Evolutionary conservation across 35 echinoderm and acorn worm species (phyloP).

Genomic region (Apostichopus japonicus): DNA sequence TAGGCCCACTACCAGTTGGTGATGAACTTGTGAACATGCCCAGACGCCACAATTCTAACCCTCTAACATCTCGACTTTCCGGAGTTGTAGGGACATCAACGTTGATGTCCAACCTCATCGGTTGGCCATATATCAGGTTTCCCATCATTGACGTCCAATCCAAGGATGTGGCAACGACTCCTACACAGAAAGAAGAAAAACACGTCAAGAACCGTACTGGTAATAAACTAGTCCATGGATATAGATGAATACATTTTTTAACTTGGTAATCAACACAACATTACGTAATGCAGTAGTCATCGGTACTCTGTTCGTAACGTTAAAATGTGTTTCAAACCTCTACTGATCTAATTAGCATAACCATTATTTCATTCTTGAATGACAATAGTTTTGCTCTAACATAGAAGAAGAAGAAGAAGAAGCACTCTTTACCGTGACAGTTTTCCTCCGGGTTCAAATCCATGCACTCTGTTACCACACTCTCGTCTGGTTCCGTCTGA

Average conservation of each 20-base stretch:
- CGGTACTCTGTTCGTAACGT: no score
- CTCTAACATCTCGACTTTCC: slow-evolving; percentile 58
- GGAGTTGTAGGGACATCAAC: slow-evolving; percentile 65
- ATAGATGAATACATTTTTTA: no score
- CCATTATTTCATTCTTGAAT: neutral
- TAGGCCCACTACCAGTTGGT: slow-evolving; percentile 64
- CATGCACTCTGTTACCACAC: slow-evolving; percentile 62
- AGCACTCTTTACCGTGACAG: slow-evolving; percentile 65
- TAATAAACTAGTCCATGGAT: no score
- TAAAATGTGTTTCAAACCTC: no score
- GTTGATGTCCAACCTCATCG: slow-evolving; percentile 64
- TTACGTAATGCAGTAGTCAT: no score
- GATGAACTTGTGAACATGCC: slow-evolving; percentile 64
- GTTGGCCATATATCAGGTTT: slow-evolving; percentile 38
- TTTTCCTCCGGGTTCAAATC: slow-evolving; percentile 66
- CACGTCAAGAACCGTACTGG: no score
- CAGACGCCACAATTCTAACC: slow-evolving; percentile 69
- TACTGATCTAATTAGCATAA: no score
- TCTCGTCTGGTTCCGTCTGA: slow-evolving; percentile 67
- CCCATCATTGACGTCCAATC: slow-evolving; percentile 55
- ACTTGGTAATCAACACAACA: no score
- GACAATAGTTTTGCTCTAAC: neutral
- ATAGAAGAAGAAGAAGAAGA: neutral
- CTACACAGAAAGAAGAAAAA: slow-evolving; percentile 21
- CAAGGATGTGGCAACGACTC: slow-evolving; percentile 54